Evolutionary conservation across 2,888 invertebrate species (phyloP).

Genomic region (Cecidostiba fungosa): DNA sequence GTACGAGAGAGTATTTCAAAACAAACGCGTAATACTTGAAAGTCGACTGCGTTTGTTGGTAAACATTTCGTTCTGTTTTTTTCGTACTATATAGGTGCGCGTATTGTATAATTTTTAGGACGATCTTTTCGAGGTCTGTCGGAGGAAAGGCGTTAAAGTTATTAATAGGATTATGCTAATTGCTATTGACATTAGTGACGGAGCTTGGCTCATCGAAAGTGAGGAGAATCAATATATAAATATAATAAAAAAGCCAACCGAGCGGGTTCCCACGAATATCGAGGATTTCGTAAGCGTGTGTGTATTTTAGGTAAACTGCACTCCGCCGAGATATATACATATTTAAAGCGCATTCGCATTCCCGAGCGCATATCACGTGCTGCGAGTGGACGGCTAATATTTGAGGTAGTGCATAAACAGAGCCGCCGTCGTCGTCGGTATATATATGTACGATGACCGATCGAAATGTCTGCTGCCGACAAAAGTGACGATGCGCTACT

Average conservation of each 20-base stretch:
- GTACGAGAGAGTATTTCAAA: too few relatives aligned
- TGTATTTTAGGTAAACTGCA: slow-evolving; percentile 36
- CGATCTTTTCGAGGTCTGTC: not conserved
- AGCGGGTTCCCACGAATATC: slow-evolving; percentile 58
- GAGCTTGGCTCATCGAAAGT: not conserved
- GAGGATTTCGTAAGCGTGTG: slow-evolving; percentile 65
- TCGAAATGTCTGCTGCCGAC: slow-evolving; percentile 38
- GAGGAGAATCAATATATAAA: not conserved
- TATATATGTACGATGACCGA: slow-evolving; percentile 22
- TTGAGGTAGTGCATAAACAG: slow-evolving; percentile 67
- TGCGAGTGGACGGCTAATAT: slow-evolving; percentile 74
- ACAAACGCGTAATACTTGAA: too few relatives aligned
- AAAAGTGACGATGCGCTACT: slow-evolving; percentile 29
- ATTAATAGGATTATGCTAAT: slow-evolving; percentile 33
- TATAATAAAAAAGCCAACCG: not conserved
- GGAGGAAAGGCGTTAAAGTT: not conserved
- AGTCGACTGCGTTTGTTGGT: too few relatives aligned
- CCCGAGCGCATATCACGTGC: slow-evolving; percentile 67
- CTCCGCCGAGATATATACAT: slow-evolving; percentile 22
- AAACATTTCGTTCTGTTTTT: too few relatives aligned
- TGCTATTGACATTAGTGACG: slow-evolving; percentile 18
- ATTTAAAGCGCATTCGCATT: slow-evolving; percentile 71
- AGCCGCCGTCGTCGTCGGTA: not conserved
- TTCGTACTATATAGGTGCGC: too few relatives aligned
- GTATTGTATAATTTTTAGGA: too few relatives aligned